phyloP scores from a whole-genome alignment of 1,140 invertebrate genomes.

The Liolophura sinensis region DNA sequence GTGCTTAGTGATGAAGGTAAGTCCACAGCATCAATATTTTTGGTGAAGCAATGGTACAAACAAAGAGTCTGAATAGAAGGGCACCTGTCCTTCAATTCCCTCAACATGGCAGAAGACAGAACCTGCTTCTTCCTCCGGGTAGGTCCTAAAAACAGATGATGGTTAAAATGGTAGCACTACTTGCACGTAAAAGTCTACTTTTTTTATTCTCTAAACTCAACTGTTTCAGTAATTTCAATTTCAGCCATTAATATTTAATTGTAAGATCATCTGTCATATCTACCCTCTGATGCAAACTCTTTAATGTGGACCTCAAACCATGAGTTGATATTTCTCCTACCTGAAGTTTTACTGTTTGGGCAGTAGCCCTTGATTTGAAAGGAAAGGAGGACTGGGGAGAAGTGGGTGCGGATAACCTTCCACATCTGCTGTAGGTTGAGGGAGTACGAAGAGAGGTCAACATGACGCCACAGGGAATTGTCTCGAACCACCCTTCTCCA shows the following conservation, averaged over 20 bases:
- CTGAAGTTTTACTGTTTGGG: too few species aligned
- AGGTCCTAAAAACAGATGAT: neutral
- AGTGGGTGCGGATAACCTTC: constrained; percentile 40
- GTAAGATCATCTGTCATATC: neutral
- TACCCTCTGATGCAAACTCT: neutral
- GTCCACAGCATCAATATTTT: constrained; percentile 18
- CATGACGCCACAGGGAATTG: constrained; percentile 42
- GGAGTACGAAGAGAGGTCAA: constrained; percentile 32
- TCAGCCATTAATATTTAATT: neutral
- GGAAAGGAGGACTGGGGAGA: constrained; percentile 33
- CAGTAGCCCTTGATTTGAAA: constrained; percentile 29
- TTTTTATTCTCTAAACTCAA: neutral
- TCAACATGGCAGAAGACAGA: constrained; percentile 33
- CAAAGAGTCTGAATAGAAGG: constrained; percentile 26
- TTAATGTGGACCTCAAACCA: constrained; percentile 17
- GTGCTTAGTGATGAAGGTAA: constrained; percentile 21
- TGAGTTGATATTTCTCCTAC: neutral
- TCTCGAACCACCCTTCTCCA: constrained; percentile 39
- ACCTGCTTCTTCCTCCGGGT: constrained; percentile 20
- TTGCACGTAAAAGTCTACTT: too few species aligned
- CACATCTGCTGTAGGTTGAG: constrained; percentile 36
- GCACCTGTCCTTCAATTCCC: constrained; percentile 30
- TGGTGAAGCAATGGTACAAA: constrained; percentile 22
- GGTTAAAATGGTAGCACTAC: neutral
- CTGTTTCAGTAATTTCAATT: neutral